A percentile compares a stretch with the other conserved stretches of the same genome.
Evolutionary conservation across 2,888 invertebrate genomes (phyloP).

Genomic region (Folsomia candida): DNA sequence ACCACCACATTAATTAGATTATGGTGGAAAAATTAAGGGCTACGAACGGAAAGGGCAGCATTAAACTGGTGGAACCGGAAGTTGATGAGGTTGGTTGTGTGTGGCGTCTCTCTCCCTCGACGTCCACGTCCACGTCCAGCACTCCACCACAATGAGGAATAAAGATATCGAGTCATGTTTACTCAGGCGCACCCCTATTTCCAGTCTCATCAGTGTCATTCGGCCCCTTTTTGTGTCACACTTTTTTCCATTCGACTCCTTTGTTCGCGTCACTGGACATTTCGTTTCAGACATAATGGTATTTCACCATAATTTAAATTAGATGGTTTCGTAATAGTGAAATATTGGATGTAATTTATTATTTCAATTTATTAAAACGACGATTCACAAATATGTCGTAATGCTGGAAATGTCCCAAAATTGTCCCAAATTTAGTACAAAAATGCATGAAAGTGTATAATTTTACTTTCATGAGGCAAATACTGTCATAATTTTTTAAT

Average conservation of each 20-base stretch:
- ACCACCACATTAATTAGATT: slow-evolving; percentile 15
- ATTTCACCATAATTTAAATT: too few relatives aligned
- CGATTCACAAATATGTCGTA: too few relatives aligned
- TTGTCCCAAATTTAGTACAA: too few relatives aligned
- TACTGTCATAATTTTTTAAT: too few relatives aligned
- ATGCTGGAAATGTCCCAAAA: too few relatives aligned
- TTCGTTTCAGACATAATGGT: too few relatives aligned
- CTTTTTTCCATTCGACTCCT: background rate
- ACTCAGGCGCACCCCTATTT: slow-evolving; percentile 20
- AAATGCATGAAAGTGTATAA: too few relatives aligned
- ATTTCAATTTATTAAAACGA: too few relatives aligned
- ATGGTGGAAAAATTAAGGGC: slow-evolving; percentile 15
- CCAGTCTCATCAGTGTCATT: slow-evolving; percentile 22
- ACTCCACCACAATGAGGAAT: background rate
- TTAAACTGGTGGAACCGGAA: slow-evolving; percentile 10
- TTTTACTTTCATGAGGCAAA: too few relatives aligned
- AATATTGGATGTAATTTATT: too few relatives aligned
- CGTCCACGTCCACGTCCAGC: background rate
- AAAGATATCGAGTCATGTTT: background rate
- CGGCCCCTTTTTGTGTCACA: slow-evolving; percentile 14
- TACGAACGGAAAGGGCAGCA: slow-evolving; percentile 14
- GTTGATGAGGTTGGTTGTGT: slow-evolving; percentile 17
- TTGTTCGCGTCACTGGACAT: too few relatives aligned
- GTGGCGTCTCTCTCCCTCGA: slow-evolving; percentile 6
- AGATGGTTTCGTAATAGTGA: too few relatives aligned